Base-by-base conservation (phyloP, 2,888 invertebrate species). In the Cephus runcator region DNA sequence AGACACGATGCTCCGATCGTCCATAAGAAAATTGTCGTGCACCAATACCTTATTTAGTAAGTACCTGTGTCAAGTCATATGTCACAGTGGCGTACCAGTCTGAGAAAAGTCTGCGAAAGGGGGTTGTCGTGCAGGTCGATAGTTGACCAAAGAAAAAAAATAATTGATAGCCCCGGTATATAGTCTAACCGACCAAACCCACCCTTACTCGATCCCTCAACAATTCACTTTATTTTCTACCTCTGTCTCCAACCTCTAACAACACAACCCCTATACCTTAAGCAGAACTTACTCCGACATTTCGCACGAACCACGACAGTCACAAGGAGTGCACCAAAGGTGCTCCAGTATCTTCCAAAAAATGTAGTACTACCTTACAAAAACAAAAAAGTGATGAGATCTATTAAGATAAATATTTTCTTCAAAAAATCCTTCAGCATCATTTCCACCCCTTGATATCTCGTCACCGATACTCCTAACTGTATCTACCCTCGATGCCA, bases 11-110 rank as follows among this genome's bases (percentile, higher is more conserved):
- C 12, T 73, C 56, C 33, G 33, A 77, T 23, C 68, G 81, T 77
- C 85, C 83, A 87, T 89, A 90, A 90, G 89, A 90, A 90, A 90
- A 89, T 89, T 90, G 81, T 87, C 80, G 76, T 40, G 80, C 80
- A 80, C 87, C 84, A 86, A 88, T 89, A 87, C 86, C 87, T 88
- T 86, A 89, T 89, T 86, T 81, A 79, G 78, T 81, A 83, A 85
- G 81, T 81, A 82, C 82, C 82, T 82, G 73, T 79, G 83, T 75
- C 81, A 79, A 83, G 81, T 79, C 79, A 79, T 79, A 79, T 79
- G 75, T 79, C 33, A 33, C 30, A 31, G 36, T 30, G 33, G 15
- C 15, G 15, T 36, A 31, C 15, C 30, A 34, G 23, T 34, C 30
- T 23, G 34, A 31, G 31, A 31, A 34, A 34, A 34, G 30, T 34